Percentiles rank a stretch among this genome's conserved stretches.
Conservation (phyloP, 2,113 vertebrate species). For the Barbus barbus region DNA sequence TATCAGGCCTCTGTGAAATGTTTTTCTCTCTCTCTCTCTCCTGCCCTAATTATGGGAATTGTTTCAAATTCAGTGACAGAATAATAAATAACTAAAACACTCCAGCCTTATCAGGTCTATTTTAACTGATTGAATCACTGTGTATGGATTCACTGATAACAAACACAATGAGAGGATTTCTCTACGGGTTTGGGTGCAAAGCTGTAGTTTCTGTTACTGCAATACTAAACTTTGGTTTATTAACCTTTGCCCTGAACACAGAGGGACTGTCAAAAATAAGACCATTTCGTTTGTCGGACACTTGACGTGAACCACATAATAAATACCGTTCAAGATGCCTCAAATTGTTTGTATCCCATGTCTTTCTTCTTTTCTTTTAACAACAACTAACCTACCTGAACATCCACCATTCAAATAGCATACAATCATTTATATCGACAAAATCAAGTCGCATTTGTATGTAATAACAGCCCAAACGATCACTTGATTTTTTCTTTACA, state of each 20-base stretch:
- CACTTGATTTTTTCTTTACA: neutral
- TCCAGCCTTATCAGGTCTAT: neutral
- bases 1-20: neutral
- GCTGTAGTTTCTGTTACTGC: neutral
- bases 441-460: constrained; percentile 15
- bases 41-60: neutral
- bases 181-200: neutral
- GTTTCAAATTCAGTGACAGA: neutral
- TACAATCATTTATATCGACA: neutral
- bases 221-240: neutral
- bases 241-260: neutral
- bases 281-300: neutral
- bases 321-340: neutral
- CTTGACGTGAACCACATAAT: neutral
- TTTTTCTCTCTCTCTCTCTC: neutral
- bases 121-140: neutral
- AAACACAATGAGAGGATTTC: neutral
- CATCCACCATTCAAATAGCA: neutral
- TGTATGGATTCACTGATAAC: neutral
- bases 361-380: neutral
- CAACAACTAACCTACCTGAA: neutral
- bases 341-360: neutral
- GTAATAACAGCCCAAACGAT: constrained; percentile 19
- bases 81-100: neutral
- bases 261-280: neutral